Evolutionary conservation across 2,888 invertebrate species (phyloP), one percentile per base, ranked within the genome.

Genomic region (Diabrotica balteata): DNA sequence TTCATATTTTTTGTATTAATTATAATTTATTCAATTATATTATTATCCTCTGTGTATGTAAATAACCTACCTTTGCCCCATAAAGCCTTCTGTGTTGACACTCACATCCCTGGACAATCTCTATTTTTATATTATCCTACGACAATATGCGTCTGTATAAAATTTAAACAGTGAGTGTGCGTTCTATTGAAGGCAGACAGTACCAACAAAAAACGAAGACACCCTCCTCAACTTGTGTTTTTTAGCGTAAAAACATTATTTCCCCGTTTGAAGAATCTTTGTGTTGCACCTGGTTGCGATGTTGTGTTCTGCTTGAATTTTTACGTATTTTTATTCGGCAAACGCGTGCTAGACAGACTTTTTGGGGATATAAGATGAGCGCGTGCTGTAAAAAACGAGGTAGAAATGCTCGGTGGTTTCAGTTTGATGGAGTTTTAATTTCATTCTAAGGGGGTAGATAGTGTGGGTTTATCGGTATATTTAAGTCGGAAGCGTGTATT

Each of bases 171-270:
- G 68, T 62, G 61, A 61, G 63, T 67, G 66, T 62, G 62, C 58
- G 61, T 58, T 63, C 64, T 59, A 59, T 63, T 63, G 55, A 65
- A 66, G 57, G 57, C 70, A 70, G 73, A 67, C 67, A 62, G 46
- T 54, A 63, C 62, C 70, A 72, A 75, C 70, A 77, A 75, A 77
- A 76, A 76, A 64, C 45, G 32, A 64, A 64, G 73, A 71, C 78
- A 77, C 77, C 77, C 77, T 75, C 77, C 77, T 75, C 67, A 72
- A 73, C 73, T 72, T 74, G 73, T 75, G 75, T 76, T 78, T 78
- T 77, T 78, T 75, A 75, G 72, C 75, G 70, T 72, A 73, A 75
- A 75, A 77, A 74, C 76, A 73, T 72, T 70, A 72, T 75, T 77
- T 76, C 77, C 77, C 75, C 66, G 74, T 72, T 76, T 77, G 70